phyloP scores from a whole-genome alignment of 2,888 invertebrate species.

The Eretmocerus hayati region DNA sequence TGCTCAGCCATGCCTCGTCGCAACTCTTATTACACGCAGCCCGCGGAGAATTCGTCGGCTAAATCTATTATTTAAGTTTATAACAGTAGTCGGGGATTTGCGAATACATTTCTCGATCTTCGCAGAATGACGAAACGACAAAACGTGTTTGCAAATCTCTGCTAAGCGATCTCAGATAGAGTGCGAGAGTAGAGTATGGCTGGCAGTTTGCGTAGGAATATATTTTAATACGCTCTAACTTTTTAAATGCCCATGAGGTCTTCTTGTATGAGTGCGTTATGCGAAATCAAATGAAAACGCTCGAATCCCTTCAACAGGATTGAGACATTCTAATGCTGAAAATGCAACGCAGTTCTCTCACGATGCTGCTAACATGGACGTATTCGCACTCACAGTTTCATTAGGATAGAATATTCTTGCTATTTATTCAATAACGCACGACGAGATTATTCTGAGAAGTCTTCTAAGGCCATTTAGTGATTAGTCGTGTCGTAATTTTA shows the following conservation, averaged over 20 bases:
- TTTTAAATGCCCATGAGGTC: no score
- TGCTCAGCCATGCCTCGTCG: slow-evolving; percentile 31
- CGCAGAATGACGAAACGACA: slow-evolving; percentile 23
- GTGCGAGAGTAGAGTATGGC: slow-evolving; percentile 30
- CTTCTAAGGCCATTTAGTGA: slow-evolving; percentile 21
- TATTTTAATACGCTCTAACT: no score
- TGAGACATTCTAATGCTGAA: no score
- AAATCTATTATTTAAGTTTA: slow-evolving; percentile 33
- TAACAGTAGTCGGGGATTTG: slow-evolving; percentile 24
- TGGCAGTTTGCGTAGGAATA: no score
- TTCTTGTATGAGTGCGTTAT: slow-evolving; percentile 11
- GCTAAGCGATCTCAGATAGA: slow-evolving; percentile 35
- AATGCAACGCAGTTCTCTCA: no score
- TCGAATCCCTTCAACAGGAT: no score
- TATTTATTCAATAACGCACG: slow-evolving; percentile 9
- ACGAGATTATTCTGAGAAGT: slow-evolving; percentile 13
- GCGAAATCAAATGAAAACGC: no score
- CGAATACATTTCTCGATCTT: slow-evolving; percentile 21
- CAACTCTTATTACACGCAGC: slow-evolving; percentile 30
- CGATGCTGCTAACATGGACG: no score
- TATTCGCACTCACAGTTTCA: no score
- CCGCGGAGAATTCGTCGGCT: slow-evolving; percentile 38
- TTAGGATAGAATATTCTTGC: neutral
- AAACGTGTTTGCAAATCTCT: slow-evolving; percentile 19
- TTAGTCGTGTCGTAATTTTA: slow-evolving; percentile 20